phyloP scores from a whole-genome alignment of 2,113 vertebrate genomes.

The Dicaeum eximium region DNA sequence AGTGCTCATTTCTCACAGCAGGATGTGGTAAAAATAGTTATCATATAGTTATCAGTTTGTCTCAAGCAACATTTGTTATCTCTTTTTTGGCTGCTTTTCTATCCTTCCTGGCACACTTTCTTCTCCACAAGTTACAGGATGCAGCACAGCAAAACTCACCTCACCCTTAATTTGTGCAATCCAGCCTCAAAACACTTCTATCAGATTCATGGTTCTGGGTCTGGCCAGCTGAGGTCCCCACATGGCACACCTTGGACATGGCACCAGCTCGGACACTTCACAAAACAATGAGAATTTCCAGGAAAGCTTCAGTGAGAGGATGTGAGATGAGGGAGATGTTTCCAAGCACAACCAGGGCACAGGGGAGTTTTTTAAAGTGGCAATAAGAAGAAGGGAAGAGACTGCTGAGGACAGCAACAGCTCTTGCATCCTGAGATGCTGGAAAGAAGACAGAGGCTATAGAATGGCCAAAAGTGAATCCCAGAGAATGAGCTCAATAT shows the following conservation, averaged over 20 bases:
- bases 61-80: background rate
- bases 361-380: background rate
- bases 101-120: background rate
- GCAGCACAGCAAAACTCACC: background rate
- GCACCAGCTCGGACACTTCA: background rate
- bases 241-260: fast-evolving
- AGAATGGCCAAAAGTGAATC: background rate
- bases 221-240: background rate
- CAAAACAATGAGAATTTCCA: background rate
- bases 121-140: background rate
- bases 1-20: background rate
- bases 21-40: constrained; percentile 6
- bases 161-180: background rate
- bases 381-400: background rate
- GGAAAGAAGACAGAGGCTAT: background rate
- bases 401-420: background rate
- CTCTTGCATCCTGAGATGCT: background rate
- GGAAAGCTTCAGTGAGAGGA: background rate
- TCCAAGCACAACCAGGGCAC: background rate
- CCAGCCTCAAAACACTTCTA: background rate
- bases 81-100: background rate
- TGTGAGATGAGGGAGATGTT: background rate
- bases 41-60: background rate
- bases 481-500: background rate
- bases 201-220: background rate